These are phyloP conservation scores for Chironomus tepperi DNA, from an alignment of 1,140 invertebrate species.

Conservation along the genomic window DNA sequence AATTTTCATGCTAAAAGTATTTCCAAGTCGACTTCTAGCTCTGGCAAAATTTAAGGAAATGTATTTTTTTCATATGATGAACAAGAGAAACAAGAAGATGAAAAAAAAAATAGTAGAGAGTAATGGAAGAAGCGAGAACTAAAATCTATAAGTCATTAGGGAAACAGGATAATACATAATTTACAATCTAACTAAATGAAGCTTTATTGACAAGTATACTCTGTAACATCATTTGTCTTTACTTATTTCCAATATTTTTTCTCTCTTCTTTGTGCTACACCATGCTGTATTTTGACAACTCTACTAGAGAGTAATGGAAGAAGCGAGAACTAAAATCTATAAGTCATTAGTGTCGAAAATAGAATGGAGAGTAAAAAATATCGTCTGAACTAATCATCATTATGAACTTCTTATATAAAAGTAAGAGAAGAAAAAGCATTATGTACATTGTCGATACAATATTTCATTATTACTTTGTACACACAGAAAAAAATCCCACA, in stretches of 20 bases:
- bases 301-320: neutral
- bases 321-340: neutral
- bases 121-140: neutral
- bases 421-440: no score
- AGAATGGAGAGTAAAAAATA: neutral
- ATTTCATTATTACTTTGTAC: no score
- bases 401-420: conserved; percentile 14
- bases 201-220: conserved; percentile 3
- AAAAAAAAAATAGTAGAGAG: neutral
- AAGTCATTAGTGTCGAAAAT: neutral
- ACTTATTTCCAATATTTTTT: neutral
- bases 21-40: no score
- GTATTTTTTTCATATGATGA: no score
- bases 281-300: neutral
- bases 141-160: conserved; percentile 15
- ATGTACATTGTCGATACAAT: no score
- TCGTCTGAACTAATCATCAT: conserved; percentile 17
- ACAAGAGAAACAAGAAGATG: neutral
- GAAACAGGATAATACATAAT: conserved; percentile 20
- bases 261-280: neutral
- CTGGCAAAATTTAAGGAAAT: no score
- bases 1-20: no score
- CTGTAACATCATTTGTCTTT: conserved; percentile 10
- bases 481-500: neutral
- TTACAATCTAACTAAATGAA: conserved; percentile 21